These are phyloP conservation scores for Scaeva pyrastri DNA, from an alignment of 2,888 invertebrate species.

Conservation along the genomic window DNA sequence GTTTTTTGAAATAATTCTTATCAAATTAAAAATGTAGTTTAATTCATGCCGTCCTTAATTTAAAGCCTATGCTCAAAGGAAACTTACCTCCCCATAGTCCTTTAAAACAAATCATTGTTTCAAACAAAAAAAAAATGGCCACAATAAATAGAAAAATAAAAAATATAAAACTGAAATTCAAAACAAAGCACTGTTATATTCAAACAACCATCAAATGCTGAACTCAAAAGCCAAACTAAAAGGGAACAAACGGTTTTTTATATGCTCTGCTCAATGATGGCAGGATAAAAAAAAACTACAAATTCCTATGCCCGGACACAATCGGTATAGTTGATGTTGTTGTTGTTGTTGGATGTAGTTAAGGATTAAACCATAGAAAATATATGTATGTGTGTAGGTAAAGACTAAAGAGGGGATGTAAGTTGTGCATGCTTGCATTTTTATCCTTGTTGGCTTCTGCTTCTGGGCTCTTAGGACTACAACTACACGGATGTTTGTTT, in stretches of 20 bases:
- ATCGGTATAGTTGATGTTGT: not conserved
- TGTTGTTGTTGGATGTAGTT: not conserved
- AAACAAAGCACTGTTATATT: constrained; percentile 8
- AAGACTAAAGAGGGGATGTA: not conserved
- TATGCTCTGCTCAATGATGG: constrained; percentile 25
- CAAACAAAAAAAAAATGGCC: not conserved
- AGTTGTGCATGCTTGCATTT: constrained; percentile 22
- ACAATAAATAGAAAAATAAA: not conserved
- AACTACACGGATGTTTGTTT: constrained; percentile 5
- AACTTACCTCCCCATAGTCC: not conserved
- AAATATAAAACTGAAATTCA: not conserved
- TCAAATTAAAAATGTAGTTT: no score
- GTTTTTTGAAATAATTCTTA: no score
- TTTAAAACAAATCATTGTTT: not conserved
- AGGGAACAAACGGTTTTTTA: constrained; percentile 61
- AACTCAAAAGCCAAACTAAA: constrained; percentile 45
- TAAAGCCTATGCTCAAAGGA: not conserved
- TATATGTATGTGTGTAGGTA: not conserved
- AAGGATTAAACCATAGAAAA: constrained; percentile 3
- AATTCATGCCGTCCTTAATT: not conserved
- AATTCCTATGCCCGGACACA: not conserved
- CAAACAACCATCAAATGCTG: constrained; percentile 23
- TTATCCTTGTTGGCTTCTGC: not conserved
- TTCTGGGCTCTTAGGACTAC: not conserved
- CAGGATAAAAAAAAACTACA: constrained; percentile 33